Percentiles rank a stretch among this genome's conserved stretches.
phyloP scores from a whole-genome alignment of 2,797 vertebrate genomes.

The Cygnus olor region DNA sequence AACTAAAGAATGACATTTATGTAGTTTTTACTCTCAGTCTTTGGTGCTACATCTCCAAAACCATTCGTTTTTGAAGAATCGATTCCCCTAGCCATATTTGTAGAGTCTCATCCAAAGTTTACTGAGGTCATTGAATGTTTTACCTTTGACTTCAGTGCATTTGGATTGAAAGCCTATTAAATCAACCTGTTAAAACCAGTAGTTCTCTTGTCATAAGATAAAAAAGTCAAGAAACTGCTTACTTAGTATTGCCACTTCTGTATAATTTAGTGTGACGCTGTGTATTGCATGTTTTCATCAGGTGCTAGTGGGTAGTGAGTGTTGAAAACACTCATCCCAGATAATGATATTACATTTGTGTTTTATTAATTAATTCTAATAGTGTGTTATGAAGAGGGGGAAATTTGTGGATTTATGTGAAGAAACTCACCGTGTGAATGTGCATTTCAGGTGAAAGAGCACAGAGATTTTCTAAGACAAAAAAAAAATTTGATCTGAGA shows the following conservation, averaged over 20 bases:
- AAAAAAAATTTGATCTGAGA: not conserved
- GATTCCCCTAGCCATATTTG: not conserved
- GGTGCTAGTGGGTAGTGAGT: not conserved
- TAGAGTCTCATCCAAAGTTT: not conserved
- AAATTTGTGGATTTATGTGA: not conserved
- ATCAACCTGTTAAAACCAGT: not conserved
- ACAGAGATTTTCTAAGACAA: not conserved
- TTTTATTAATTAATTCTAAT: constrained; percentile 50
- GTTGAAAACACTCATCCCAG: not conserved
- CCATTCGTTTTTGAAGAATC: not conserved
- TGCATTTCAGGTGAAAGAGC: not conserved
- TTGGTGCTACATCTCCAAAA: not conserved
- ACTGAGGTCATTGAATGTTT: not conserved
- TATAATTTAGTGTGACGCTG: constrained; percentile 6
- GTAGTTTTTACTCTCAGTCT: not conserved
- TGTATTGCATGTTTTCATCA: constrained; percentile 17
- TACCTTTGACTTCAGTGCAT: not conserved
- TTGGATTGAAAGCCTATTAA: not conserved
- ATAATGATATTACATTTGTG: constrained; percentile 38
- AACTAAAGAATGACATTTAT: not conserved
- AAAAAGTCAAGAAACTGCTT: not conserved
- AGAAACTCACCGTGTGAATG: not conserved
- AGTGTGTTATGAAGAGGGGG: not conserved
- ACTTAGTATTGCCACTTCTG: not conserved
- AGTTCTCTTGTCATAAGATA: not conserved